Conservation (phyloP, 2,888 invertebrate species). For the Athalia circularis region DNA sequence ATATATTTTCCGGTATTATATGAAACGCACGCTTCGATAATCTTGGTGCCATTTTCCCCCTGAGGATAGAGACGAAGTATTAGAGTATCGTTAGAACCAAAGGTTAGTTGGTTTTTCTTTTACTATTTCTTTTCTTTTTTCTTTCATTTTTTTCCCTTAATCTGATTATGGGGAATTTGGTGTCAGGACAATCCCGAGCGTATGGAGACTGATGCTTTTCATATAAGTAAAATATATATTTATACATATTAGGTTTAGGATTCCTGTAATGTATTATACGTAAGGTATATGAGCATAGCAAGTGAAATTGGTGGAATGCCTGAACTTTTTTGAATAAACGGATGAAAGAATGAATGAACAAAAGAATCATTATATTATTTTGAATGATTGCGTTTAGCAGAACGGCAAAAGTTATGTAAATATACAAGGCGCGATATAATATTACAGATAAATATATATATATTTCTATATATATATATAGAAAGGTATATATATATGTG, state of each 20-base stretch:
- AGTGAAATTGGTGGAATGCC: not conserved
- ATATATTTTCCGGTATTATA: slow-evolving; percentile 74
- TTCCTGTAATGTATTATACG: slow-evolving; percentile 65
- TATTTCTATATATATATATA: slow-evolving; percentile 17
- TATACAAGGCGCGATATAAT: slow-evolving; percentile 29
- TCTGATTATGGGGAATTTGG: slow-evolving; percentile 48
- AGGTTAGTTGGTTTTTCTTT: slow-evolving; percentile 5
- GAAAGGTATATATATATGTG: slow-evolving; percentile 47
- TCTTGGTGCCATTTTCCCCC: slow-evolving; percentile 60
- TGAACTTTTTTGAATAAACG: slow-evolving; percentile 8
- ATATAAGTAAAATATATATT: slow-evolving; percentile 74
- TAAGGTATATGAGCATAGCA: slow-evolving; percentile 55
- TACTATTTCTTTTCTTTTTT: not conserved
- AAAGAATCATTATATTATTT: slow-evolving; percentile 20
- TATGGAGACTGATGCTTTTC: slow-evolving; percentile 73
- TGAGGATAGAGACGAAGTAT: slow-evolving; percentile 17
- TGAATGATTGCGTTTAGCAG: slow-evolving; percentile 11
- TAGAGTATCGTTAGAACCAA: slow-evolving; percentile 1
- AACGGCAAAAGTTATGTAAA: slow-evolving; percentile 17
- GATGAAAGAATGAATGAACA: slow-evolving; percentile 8
- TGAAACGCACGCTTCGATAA: slow-evolving; percentile 70
- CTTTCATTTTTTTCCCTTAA: not conserved
- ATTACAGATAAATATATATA: slow-evolving; percentile 28
- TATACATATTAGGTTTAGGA: slow-evolving; percentile 68
- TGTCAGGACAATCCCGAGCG: slow-evolving; percentile 63